Conservation (phyloP, 2,888 invertebrate species). For the Hypsopygia costalis region DNA sequence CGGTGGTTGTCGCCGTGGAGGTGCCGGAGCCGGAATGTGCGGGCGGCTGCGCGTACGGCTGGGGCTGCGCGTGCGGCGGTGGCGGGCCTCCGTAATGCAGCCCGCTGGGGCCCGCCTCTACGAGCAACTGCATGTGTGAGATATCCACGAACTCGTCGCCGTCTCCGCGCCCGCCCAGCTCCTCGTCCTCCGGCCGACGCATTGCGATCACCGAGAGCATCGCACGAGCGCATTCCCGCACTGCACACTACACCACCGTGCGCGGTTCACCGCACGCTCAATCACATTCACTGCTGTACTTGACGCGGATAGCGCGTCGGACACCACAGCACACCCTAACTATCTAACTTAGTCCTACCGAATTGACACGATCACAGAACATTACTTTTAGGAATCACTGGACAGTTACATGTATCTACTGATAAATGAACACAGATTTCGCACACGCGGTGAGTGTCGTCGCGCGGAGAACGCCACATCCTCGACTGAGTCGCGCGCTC, state of each 20-base stretch:
- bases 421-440: slow-evolving; percentile 76
- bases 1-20: slow-evolving; percentile 81
- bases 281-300: slow-evolving; percentile 32
- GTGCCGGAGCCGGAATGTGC: slow-evolving; percentile 59
- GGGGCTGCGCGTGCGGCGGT: slow-evolving; percentile 70
- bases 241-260: slow-evolving; percentile 53
- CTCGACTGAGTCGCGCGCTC: slow-evolving; percentile 80
- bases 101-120: slow-evolving; percentile 80
- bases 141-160: slow-evolving; percentile 91
- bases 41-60: slow-evolving; percentile 53
- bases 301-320: slow-evolving; percentile 31
- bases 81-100: slow-evolving; percentile 71
- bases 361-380: slow-evolving; percentile 75
- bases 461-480: slow-evolving; percentile 74
- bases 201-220: slow-evolving; percentile 85
- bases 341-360: slow-evolving; percentile 56
- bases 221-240: slow-evolving; percentile 75
- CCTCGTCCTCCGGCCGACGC: slow-evolving; percentile 87
- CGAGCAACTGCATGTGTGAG: slow-evolving; percentile 88
- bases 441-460: slow-evolving; percentile 68
- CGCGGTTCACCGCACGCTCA: slow-evolving; percentile 38
- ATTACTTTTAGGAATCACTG: slow-evolving; percentile 55
- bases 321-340: slow-evolving; percentile 20
- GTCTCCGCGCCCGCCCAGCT: slow-evolving; percentile 72
- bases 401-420: slow-evolving; percentile 56